phyloP scores from a whole-genome alignment of 2,888 invertebrate genomes.

The Drosophila histrio region DNA sequence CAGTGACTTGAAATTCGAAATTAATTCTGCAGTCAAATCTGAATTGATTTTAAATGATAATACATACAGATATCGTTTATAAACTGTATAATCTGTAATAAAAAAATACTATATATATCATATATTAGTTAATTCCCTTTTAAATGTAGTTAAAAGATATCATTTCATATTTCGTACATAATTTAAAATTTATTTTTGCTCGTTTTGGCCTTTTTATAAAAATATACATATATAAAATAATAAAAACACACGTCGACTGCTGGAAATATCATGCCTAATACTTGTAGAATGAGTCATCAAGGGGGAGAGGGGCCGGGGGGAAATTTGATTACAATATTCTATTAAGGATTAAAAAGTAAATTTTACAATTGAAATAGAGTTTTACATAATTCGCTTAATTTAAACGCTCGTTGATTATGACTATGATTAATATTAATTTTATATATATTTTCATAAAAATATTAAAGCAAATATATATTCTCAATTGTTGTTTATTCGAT shows the following conservation, averaged over 20 bases:
- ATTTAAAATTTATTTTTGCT: slow-evolving; percentile 61
- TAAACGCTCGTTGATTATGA: slow-evolving; percentile 1
- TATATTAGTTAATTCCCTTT: too few species aligned
- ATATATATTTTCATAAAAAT: slow-evolving; percentile 54
- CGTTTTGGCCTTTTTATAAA: slow-evolving; percentile 64
- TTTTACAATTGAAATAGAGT: slow-evolving; percentile 24
- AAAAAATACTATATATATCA: too few species aligned
- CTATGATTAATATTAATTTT: slow-evolving; percentile 22
- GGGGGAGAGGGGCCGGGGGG: neutral
- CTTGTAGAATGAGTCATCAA: slow-evolving; percentile 9
- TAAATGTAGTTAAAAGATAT: slow-evolving; percentile 1
- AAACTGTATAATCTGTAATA: too few species aligned
- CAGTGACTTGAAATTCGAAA: neutral
- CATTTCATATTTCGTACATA: slow-evolving; percentile 36
- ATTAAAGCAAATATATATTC: slow-evolving; percentile 58
- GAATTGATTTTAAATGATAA: too few species aligned
- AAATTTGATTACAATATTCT: slow-evolving; percentile 17
- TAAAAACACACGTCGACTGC: slow-evolving; percentile 28
- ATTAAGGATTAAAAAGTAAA: neutral
- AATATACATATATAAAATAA: slow-evolving; percentile 23
- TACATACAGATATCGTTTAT: too few species aligned
- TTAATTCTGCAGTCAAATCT: too few species aligned
- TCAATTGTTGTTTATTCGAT: slow-evolving; percentile 6
- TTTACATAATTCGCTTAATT: slow-evolving; percentile 39
- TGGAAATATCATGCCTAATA: slow-evolving; percentile 29